Percentiles rank a stretch among this genome's conserved stretches.
Evolutionary conservation across 1,140 invertebrate genomes (phyloP).

Genomic region (Oncopeltus fasciatus): DNA sequence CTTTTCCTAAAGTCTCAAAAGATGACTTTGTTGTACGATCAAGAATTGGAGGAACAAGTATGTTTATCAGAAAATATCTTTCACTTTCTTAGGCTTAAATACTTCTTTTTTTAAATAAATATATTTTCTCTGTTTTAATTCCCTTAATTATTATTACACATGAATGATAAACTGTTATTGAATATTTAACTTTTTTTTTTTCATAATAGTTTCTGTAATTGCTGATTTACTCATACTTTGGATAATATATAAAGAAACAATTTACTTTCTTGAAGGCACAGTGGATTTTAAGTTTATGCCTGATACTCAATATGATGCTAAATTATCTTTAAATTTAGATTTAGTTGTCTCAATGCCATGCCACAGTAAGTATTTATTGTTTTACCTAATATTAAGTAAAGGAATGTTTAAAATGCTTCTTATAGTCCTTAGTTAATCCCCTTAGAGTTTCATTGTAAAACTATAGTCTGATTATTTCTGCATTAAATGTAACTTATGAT

Average conservation of each 20-base stretch:
- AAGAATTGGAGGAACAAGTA: conserved; percentile 15
- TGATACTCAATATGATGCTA: conserved; percentile 75
- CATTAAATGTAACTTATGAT: no score
- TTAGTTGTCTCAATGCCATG: conserved; percentile 90
- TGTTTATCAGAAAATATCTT: background rate
- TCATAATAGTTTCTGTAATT: conserved; percentile 65
- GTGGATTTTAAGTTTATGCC: conserved; percentile 78
- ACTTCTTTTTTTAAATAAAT: background rate
- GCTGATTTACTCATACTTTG: conserved; percentile 62
- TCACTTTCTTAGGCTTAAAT: background rate
- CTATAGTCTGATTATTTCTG: no score
- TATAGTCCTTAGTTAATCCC: no score
- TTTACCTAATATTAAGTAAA: no score
- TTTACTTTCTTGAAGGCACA: conserved; percentile 68
- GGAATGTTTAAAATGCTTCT: no score
- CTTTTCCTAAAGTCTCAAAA: conserved; percentile 17
- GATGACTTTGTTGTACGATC: conserved; percentile 16
- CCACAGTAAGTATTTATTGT: conserved; percentile 37
- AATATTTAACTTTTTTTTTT: background rate
- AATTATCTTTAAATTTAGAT: conserved; percentile 83
- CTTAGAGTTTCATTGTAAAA: no score
- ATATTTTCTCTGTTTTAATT: background rate
- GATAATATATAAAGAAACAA: conserved; percentile 66
- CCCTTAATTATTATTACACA: no score
- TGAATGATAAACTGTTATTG: background rate